A percentile compares a stretch with the other conserved stretches of the same genome.
These are phyloP conservation scores for Athripsodes cinereus DNA, from an alignment of 2,888 invertebrate genomes.

Conservation along the genomic window DNA sequence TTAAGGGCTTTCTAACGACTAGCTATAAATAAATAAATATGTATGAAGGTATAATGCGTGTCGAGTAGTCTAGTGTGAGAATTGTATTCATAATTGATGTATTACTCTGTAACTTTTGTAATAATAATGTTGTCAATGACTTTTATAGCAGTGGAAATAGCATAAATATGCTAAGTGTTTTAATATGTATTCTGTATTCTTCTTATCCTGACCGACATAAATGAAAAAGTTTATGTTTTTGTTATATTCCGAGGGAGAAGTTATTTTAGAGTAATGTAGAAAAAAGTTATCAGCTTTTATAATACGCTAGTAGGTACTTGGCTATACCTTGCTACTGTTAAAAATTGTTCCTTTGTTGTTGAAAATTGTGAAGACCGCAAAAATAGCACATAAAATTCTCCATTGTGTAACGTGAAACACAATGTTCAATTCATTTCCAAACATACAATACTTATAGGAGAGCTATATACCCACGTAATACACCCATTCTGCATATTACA, in stretches of 20 bases:
- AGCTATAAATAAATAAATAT: no score
- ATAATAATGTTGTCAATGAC: no score
- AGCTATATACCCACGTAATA: no score
- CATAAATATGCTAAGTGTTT: neutral
- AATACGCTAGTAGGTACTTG: neutral
- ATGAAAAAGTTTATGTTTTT: conserved; percentile 2
- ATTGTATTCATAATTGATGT: no score
- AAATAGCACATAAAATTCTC: neutral
- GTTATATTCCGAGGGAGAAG: neutral
- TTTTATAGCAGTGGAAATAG: no score
- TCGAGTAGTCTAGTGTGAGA: no score
- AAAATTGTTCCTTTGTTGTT: conserved; percentile 3
- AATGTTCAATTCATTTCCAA: neutral
- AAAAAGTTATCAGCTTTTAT: neutral
- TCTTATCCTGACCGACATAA: neutral
- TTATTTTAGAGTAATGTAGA: neutral
- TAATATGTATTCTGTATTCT: neutral
- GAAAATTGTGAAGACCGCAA: conserved; percentile 4
- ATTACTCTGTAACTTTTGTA: no score
- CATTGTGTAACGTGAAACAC: conserved; percentile 1
- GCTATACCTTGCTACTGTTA: neutral
- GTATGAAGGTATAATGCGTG: no score
- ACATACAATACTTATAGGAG: neutral
- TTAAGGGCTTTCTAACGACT: no score
- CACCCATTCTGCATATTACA: no score